phyloP scores from a whole-genome alignment of 1,140 invertebrate species.

The Ylistrum balloti region DNA sequence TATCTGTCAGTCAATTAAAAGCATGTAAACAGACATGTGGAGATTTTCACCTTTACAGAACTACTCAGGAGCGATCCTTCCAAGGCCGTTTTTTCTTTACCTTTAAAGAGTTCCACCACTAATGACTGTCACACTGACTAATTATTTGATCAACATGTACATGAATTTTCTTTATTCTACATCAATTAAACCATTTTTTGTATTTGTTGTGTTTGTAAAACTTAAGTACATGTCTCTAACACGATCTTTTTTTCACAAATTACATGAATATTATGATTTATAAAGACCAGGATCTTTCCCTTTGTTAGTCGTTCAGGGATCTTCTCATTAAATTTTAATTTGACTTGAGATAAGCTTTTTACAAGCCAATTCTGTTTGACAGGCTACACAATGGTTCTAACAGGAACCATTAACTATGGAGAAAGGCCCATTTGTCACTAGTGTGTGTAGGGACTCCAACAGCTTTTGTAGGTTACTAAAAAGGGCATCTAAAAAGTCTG shows the following conservation, averaged over 20 bases:
- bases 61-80: no score
- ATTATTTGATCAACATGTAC: background rate
- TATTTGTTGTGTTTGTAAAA: background rate
- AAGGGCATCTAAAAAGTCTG: background rate
- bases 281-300: background rate
- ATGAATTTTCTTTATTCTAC: slow-evolving; percentile 33
- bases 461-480: background rate
- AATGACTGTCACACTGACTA: background rate
- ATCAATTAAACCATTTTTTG: background rate
- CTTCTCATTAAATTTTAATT: slow-evolving; percentile 36
- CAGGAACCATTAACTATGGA: background rate
- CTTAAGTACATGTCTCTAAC: background rate
- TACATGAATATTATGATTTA: background rate
- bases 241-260: background rate
- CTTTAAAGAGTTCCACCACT: background rate
- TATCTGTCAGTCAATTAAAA: no score
- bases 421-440: background rate
- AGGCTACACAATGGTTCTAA: background rate
- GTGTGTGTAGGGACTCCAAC: background rate
- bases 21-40: no score
- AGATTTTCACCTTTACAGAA: no score
- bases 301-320: background rate
- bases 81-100: no score
- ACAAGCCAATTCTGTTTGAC: background rate
- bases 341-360: background rate